phyloP scores from a whole-genome alignment of 2,888 invertebrate genomes.

The Pterostichus madidus region DNA sequence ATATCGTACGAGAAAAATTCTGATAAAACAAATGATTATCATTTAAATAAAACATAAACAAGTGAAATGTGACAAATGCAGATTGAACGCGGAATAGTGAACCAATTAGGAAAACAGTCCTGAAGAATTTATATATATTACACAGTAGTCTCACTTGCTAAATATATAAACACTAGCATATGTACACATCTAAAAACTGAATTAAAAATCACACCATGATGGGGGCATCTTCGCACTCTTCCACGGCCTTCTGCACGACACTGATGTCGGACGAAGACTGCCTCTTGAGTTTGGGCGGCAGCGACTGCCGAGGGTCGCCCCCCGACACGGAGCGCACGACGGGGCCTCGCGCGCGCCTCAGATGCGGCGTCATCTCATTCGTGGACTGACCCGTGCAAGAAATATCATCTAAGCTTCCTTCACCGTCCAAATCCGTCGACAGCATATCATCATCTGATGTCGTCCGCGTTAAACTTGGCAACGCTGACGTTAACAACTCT shows the following conservation, averaged over 20 bases:
- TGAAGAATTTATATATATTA: constrained; percentile 56
- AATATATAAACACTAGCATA: constrained; percentile 61
- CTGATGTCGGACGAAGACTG: constrained; percentile 76
- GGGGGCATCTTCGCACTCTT: constrained; percentile 76
- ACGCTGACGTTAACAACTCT: constrained; percentile 87
- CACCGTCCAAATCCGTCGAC: constrained; percentile 88
- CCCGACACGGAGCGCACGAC: constrained; percentile 76
- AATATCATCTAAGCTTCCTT: constrained; percentile 82
- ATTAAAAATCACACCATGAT: constrained; percentile 75
- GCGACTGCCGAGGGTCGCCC: constrained; percentile 72
- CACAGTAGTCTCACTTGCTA: constrained; percentile 49
- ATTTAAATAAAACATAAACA: not conserved
- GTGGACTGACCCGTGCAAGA: constrained; percentile 74
- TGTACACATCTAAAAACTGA: constrained; percentile 67
- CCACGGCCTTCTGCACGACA: constrained; percentile 73
- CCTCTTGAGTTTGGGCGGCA: constrained; percentile 74
- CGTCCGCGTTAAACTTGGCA: constrained; percentile 89
- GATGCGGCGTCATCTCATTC: constrained; percentile 60
- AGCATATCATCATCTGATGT: constrained; percentile 94
- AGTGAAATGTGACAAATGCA: constrained; percentile 29
- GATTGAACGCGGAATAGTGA: constrained; percentile 29
- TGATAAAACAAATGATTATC: constrained; percentile 39
- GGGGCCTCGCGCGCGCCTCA: constrained; percentile 73
- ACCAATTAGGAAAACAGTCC: constrained; percentile 62
- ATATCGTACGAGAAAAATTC: constrained; percentile 26